Conservation (phyloP, 2,888 invertebrate genomes). For the Salticus scenicus region DNA sequence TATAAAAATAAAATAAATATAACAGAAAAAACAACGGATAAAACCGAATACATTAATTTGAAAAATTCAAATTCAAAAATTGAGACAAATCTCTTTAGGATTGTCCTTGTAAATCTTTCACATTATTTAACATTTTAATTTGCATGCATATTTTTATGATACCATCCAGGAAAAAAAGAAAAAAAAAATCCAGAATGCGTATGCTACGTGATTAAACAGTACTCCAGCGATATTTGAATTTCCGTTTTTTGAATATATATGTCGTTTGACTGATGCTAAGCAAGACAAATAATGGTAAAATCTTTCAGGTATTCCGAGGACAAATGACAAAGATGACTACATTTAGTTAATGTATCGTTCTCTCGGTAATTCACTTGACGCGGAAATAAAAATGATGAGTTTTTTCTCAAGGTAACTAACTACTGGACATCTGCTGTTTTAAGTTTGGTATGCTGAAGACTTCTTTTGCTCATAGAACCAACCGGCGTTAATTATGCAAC, state of each 20-base stretch:
- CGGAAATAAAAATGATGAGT: conserved; percentile 1
- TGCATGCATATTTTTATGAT: not conserved
- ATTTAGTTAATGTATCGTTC: not conserved
- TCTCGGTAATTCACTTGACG: not conserved
- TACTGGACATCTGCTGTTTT: too few relatives aligned
- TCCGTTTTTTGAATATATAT: not conserved
- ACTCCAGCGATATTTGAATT: not conserved
- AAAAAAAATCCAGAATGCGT: not conserved
- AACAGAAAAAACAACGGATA: too few relatives aligned
- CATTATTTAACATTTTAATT: not conserved
- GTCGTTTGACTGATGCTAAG: not conserved
- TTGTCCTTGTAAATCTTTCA: not conserved
- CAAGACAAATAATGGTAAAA: not conserved
- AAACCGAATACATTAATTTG: too few relatives aligned
- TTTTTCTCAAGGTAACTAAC: not conserved
- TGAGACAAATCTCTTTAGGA: not conserved
- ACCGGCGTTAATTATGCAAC: too few relatives aligned
- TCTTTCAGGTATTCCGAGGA: conserved; percentile 1
- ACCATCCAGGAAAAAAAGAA: not conserved
- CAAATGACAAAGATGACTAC: not conserved
- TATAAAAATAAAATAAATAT: too few relatives aligned
- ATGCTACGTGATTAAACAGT: not conserved
- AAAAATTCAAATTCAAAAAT: too few relatives aligned
- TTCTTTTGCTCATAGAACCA: too few relatives aligned
- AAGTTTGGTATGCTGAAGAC: too few relatives aligned